These are phyloP conservation scores for Manis crassicaudata DNA, from an alignment of 2,797 vertebrate genomes.

Conservation along the genomic window DNA sequence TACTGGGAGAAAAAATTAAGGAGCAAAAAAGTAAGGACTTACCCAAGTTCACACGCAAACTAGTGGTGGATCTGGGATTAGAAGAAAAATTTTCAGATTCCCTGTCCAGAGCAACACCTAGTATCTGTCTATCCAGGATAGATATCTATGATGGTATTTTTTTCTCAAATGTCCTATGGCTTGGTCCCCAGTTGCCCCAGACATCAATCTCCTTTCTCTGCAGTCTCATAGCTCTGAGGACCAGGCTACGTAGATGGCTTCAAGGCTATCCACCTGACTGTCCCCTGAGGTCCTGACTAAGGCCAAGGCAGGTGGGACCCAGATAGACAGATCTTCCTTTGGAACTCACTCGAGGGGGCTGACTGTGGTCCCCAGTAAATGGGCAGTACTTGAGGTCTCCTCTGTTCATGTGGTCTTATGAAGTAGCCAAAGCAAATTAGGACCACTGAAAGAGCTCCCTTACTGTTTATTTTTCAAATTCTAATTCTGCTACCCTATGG, in stretches of 20 bases:
- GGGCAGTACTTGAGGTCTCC: background rate
- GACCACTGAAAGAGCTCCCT: background rate
- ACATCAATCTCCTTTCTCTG: background rate
- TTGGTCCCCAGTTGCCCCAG: background rate
- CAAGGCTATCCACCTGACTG: background rate
- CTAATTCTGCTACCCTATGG: background rate
- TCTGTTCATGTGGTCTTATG: background rate
- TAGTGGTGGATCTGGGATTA: background rate
- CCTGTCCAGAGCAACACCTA: background rate
- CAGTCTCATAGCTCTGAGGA: background rate
- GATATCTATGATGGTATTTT: background rate
- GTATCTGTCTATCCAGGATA: background rate
- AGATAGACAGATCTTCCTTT: background rate
- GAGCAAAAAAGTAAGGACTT: constrained; percentile 2
- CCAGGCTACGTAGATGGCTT: background rate
- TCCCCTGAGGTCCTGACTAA: background rate
- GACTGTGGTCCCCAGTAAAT: background rate
- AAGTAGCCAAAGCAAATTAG: background rate
- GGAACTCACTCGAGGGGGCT: background rate
- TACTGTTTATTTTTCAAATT: constrained; percentile 8
- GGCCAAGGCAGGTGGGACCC: background rate
- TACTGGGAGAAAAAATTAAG: background rate
- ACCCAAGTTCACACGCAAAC: background rate
- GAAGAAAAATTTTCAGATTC: background rate
- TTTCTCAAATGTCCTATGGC: background rate